Evolutionary conservation across 1,140 invertebrate genomes (phyloP), one percentile per base, ranked within the genome.

Genomic region (Drosophila orena): DNA sequence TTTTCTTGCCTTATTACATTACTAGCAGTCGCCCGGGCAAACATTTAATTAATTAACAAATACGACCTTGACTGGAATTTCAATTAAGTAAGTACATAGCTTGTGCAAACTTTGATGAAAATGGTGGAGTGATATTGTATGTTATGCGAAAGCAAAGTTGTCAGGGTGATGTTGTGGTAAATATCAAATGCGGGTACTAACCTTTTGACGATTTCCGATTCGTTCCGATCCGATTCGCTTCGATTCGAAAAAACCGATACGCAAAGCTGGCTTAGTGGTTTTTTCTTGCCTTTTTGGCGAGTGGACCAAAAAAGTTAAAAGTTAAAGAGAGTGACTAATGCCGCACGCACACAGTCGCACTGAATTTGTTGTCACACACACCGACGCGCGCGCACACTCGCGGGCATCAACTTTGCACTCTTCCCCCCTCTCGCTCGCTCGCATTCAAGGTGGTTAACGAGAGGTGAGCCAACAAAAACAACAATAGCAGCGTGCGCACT

Each of bases 271-370:
- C 44, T 54, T 49, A 50, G 47, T 49, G 24, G 44, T 57, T 15
- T 44, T 27, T 58, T 53, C 46, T 22, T 27, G 37, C 37, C 37
- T 38, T 20, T 65, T 62, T 68, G 49, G 24, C 24, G 24, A 15
- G 35, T 64, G 44, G 71, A 78, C 69, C 77, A 71, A 44, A 71
- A 70, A 34, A 44, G 55, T 54, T 64, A 76, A 79, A 70, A 54
- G 81, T 70, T 68, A 75, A 85, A 73, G 58, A 77, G 76, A 69
- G 76, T 85, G 81, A 85, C 81, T 85, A 85, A 85, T 86, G 58
- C 72, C 65, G 56, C 79, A 59, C 73, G 47, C 79, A 75, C 46
- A 71, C 74, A 22, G 22, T 12, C 44, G 11, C 37, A 43, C 37
- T 30, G 37, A 65, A 65, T 65, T 68, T 62, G 64, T 68, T 65